These are phyloP conservation scores for Paguma larvata DNA, from an alignment of 2,797 vertebrate species.

Conservation along the genomic window DNA sequence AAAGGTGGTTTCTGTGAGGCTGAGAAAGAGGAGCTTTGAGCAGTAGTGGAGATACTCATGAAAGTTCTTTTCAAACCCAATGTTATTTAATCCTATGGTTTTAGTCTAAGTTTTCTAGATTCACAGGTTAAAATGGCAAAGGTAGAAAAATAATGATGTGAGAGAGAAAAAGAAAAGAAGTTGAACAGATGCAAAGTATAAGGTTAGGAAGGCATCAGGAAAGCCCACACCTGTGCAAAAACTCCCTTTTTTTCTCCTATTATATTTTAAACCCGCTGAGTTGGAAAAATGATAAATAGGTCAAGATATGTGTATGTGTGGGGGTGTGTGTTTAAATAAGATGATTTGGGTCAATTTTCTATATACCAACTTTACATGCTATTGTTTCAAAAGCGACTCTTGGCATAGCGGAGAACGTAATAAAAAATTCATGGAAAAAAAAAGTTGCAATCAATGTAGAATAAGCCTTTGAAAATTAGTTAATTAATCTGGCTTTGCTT, in stretches of 20 bases:
- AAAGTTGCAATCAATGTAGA: slow-evolving; percentile 72
- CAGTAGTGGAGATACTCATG: background rate
- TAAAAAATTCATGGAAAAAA: slow-evolving; percentile 78
- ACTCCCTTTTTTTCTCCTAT: background rate
- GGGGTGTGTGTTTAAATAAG: slow-evolving; percentile 45
- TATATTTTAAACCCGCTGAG: slow-evolving; percentile 67
- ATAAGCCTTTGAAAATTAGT: slow-evolving; percentile 82
- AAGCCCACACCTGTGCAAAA: slow-evolving; percentile 19
- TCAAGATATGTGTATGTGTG: background rate
- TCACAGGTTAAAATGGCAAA: slow-evolving; percentile 54
- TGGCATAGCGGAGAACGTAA: slow-evolving; percentile 72
- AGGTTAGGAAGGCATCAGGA: slow-evolving; percentile 29
- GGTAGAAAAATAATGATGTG: background rate
- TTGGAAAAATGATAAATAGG: slow-evolving; percentile 69
- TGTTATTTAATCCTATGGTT: background rate
- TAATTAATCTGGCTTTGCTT: slow-evolving; percentile 81
- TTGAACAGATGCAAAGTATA: background rate
- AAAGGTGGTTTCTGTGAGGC: background rate
- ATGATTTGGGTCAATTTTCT: slow-evolving; percentile 74
- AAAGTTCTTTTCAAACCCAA: background rate
- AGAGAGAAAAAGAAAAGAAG: background rate
- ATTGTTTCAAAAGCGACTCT: slow-evolving; percentile 76
- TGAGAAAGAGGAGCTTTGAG: background rate
- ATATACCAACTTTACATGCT: slow-evolving; percentile 55
- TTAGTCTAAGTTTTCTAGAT: slow-evolving; percentile 34